Conservation (phyloP, 2,113 vertebrate genomes). For the Sceloporus undulatus region DNA sequence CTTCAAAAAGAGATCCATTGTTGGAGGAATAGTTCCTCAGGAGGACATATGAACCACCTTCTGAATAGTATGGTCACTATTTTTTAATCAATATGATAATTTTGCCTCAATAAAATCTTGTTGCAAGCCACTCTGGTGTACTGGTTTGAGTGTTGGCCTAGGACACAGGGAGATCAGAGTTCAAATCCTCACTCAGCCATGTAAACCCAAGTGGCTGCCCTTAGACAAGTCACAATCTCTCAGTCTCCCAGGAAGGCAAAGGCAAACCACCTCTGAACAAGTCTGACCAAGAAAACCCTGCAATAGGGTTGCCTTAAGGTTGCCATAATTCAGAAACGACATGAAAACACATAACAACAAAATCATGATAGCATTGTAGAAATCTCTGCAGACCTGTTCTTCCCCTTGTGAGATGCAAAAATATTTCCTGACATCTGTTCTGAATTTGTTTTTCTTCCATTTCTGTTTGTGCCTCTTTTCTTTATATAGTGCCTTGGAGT, state of each 20-base stretch:
- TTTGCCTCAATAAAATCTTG: slow-evolving; percentile 51
- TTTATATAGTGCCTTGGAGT: slow-evolving; percentile 50
- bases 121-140: not conserved
- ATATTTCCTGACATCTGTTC: slow-evolving; percentile 77
- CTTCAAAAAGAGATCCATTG: not conserved
- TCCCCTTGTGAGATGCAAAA: slow-evolving; percentile 57
- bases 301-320: too few species aligned
- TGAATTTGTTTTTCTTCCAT: slow-evolving; percentile 75
- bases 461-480: slow-evolving; percentile 43
- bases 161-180: too few species aligned
- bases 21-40: not conserved
- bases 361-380: slow-evolving; percentile 52
- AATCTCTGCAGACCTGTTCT: slow-evolving; percentile 59
- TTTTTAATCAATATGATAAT: slow-evolving; percentile 39
- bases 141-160: too few species aligned
- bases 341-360: not conserved
- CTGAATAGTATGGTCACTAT: not conserved
- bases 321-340: too few species aligned
- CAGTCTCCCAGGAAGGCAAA: too few species aligned
- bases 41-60: not conserved
- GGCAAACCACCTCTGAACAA: too few species aligned
- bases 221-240: too few species aligned
- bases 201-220: too few species aligned
- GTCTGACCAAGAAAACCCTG: too few species aligned
- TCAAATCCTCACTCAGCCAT: too few species aligned